Evolutionary conservation across 1,140 invertebrate genomes (phyloP), one percentile per base, ranked within the genome.

Genomic region (Elysia chlorotica): DNA sequence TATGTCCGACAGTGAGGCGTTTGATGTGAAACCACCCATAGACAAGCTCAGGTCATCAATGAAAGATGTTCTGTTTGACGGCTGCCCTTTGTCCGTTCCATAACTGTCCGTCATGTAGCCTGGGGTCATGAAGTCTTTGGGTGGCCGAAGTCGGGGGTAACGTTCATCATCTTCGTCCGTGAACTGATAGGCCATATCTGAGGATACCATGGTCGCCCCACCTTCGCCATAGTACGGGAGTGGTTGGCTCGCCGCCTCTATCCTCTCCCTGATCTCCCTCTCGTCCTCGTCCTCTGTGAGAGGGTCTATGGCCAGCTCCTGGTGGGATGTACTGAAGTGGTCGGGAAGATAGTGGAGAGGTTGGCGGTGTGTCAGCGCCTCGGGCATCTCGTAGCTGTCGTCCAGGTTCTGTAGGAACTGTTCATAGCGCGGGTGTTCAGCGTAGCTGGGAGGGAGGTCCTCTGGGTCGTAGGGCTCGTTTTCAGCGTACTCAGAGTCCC

Each of bases 341-440:
- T 90, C 89, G 48, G 94, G 94, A 79, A 96, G 89, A 88, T 96
- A 96, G 66, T 93, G 91, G 87, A 95, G 93, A 57, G 93, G 93
- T 89, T 95, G 93, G 75, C 93, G 90, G 77, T 93, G 88, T n/a
- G n/a, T n/a, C 85, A 92, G 92, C 76, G 91, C 92, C 90, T 90
- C 81, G 68, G 76, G 84, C 72, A 83, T 79, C 81, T 86, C 87
- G 74, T 88, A 88, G 81, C 86, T 85, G 77, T 88, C 84, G 28
- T 89, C 86, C 30, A 71, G 76, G 69, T 82, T 69, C 30, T 75
- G 79, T 28, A 89, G 74, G 80, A 88, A 80, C 85, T 90, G 83
- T 85, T 86, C 79, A 68, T 83, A 85, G 57, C 81, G 82, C 17
- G 84, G 82, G 53, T 75, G 68, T 0, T 81, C 78, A 38, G 66